Conservation (phyloP, 2,888 invertebrate species). For the Harpagoxenus sublaevis region DNA sequence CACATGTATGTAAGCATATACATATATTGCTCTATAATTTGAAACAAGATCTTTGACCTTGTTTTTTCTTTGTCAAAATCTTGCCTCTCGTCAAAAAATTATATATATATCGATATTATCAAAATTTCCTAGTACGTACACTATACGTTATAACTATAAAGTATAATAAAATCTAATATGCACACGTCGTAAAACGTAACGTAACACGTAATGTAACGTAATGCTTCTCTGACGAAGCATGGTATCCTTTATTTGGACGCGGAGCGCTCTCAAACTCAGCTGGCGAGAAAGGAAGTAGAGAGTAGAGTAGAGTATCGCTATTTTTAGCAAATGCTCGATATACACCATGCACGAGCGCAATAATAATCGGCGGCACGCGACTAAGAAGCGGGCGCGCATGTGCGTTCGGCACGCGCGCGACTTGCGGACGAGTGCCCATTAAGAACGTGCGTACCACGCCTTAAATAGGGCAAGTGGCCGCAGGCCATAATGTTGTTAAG, state of each 20-base stretch:
- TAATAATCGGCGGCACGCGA: slow-evolving; percentile 67
- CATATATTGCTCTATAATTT: too few relatives aligned
- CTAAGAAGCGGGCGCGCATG: slow-evolving; percentile 63
- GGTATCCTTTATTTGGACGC: neutral
- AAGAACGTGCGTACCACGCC: slow-evolving; percentile 76
- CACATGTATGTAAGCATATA: too few relatives aligned
- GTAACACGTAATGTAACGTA: too few relatives aligned
- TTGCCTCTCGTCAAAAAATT: too few relatives aligned
- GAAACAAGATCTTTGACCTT: too few relatives aligned
- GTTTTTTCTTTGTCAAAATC: too few relatives aligned
- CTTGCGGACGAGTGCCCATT: slow-evolving; percentile 79
- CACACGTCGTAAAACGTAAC: too few relatives aligned
- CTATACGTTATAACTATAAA: too few relatives aligned
- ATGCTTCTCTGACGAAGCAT: too few relatives aligned
- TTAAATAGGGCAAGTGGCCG: slow-evolving; percentile 76
- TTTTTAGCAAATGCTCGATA: slow-evolving; percentile 12
- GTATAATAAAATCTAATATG: too few relatives aligned
- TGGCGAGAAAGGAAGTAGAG: neutral
- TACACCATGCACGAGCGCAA: neutral
- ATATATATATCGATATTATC: too few relatives aligned
- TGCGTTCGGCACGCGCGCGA: slow-evolving; percentile 70
- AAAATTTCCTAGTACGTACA: too few relatives aligned
- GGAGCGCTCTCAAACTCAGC: neutral
- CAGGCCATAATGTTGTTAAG: slow-evolving; percentile 79
- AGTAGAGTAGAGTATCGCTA: slow-evolving; percentile 21